phyloP scores from a whole-genome alignment of 2,888 invertebrate genomes.

The Mesodorylaimus sp. region DNA sequence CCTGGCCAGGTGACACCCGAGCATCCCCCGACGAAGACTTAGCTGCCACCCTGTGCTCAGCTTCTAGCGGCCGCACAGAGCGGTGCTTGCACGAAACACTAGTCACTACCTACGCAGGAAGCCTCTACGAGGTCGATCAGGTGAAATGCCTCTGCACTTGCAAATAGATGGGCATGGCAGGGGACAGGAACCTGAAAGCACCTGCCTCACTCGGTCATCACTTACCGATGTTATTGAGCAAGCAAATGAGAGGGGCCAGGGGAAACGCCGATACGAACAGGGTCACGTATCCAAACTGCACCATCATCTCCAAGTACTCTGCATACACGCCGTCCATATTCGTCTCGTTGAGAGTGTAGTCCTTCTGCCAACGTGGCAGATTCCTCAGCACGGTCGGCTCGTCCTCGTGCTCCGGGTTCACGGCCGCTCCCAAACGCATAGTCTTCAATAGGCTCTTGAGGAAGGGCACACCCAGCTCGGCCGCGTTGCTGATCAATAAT shows the following conservation, averaged over 20 bases:
- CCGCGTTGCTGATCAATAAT: constrained; percentile 1
- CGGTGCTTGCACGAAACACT: too few species aligned
- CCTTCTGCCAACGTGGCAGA: constrained; percentile 2
- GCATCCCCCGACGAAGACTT: too few species aligned
- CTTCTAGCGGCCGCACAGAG: too few species aligned
- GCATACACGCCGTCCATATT: constrained; percentile 5
- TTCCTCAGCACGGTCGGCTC: neutral
- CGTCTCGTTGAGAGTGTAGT: neutral
- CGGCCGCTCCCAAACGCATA: neutral
- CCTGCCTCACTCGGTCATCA: too few species aligned
- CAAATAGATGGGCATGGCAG: too few species aligned
- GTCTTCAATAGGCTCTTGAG: neutral
- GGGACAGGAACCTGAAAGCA: too few species aligned
- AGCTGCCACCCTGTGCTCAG: too few species aligned
- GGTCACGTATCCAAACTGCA: constrained; percentile 89
- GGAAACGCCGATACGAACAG: constrained; percentile 59
- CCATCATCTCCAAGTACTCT: constrained; percentile 47
- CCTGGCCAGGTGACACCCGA: too few species aligned
- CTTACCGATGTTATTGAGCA: constrained; percentile 76
- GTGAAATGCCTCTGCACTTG: too few species aligned
- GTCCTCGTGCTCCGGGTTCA: neutral
- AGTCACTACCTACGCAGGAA: too few species aligned
- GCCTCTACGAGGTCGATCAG: too few species aligned
- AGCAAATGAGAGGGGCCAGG: constrained; percentile 50
- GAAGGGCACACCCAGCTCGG: neutral